Base-by-base conservation (phyloP, 2,113 vertebrate genomes). In the Cryptotis parvus region DNA sequence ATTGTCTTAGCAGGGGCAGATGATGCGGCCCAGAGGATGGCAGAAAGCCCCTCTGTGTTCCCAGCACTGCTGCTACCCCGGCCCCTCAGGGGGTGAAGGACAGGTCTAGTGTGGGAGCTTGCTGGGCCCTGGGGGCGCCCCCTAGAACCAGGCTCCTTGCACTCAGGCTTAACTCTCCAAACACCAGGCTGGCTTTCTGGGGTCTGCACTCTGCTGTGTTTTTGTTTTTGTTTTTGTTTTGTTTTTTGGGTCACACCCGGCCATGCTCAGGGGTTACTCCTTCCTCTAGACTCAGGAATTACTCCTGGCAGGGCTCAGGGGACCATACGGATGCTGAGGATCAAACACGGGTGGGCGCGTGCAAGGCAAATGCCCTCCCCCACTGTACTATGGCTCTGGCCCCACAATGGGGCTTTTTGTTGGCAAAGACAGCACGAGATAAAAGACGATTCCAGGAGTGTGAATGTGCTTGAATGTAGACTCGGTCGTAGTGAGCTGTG, bases 1-100 rank as follows among this genome's bases (percentile, higher is more conserved):
- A 97, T 96, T 94, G 94, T 95, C 96, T 95, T 96, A 96, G 95
- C 93, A 41, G 94, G 95, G 92, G 90, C 95, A 96, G 95, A 94
- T 96, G 95, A 96, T 86, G 76, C 26, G 27, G 73, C 68, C 45
- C 55, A 87, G 61, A 85, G 93, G 89, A 52, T 93, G 92, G 91
- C 95, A 58, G 88, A 85, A 66, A 83, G 91, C 74, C 85, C 69
- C 83, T 93, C 37, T 85, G 43, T 0, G 1, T 37, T 69, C 80
- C 86, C 69, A 69, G 43, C 77, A 76, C 77, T 66, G 87, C 78
- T 70, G 70, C 52, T 33, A 39, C 22, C 55, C 55, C 63, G 11
- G 63, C 63, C 26, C 63, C 75, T n/a, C 61, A n/a, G 73, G 79
- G 66, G 82, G 29, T 37, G 78, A 78, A 87, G 75, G 90, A 41